These are phyloP conservation scores for Xiphophorus maculatus DNA, from an alignment of 2,113 vertebrate species.

Conservation along the genomic window DNA sequence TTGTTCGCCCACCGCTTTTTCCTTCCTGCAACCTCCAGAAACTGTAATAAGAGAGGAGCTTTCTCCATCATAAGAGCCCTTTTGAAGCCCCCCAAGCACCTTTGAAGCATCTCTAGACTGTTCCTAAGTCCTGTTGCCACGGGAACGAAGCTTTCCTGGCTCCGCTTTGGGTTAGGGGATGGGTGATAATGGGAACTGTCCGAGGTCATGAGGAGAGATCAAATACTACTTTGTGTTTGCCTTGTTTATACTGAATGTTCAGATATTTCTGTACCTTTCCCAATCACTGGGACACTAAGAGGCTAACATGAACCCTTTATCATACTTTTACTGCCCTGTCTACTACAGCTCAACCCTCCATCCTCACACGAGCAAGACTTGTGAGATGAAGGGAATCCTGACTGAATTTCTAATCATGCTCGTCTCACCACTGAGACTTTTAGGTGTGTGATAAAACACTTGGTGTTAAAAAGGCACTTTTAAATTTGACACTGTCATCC, in stretches of 20 bases:
- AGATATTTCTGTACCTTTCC: constrained; percentile 41
- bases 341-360: background rate
- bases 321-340: constrained; percentile 9
- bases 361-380: constrained; percentile 13
- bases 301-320: constrained; percentile 41
- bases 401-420: constrained; percentile 51
- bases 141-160: constrained; percentile 54
- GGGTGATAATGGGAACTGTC: constrained; percentile 46
- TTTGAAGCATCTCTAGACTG: constrained; percentile 68
- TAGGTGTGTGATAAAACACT: constrained; percentile 50
- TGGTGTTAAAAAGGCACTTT: constrained; percentile 65
- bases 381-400: constrained; percentile 27
- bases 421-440: constrained; percentile 59
- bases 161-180: constrained; percentile 24
- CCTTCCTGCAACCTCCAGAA: constrained; percentile 56
- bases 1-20: constrained; percentile 41
- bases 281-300: constrained; percentile 31
- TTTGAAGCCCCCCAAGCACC: constrained; percentile 60
- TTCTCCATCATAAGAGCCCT: constrained; percentile 60
- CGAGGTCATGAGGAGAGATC: constrained; percentile 50
- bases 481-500: constrained; percentile 44
- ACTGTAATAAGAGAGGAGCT: constrained; percentile 55
- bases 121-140: constrained; percentile 60
- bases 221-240: constrained; percentile 53
- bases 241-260: constrained; percentile 70